Percentiles rank a stretch among this genome's conserved stretches.
phyloP scores from a whole-genome alignment of 2,113 vertebrate species.

The Syrmaticus mikado region DNA sequence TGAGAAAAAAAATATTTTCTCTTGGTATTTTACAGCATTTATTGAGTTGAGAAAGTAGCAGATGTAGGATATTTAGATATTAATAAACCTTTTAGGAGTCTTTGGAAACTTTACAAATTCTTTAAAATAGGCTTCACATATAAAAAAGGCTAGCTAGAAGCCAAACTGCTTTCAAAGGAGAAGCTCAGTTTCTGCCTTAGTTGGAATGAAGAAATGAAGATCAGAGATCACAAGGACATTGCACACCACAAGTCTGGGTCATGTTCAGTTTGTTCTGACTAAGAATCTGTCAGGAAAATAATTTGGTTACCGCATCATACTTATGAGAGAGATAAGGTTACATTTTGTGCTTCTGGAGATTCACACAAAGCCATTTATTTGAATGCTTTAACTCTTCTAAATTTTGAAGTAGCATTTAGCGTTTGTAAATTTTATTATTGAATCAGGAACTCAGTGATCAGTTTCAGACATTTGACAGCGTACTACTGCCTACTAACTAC shows the following conservation, averaged over 20 bases:
- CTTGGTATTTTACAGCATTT: background rate
- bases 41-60: background rate
- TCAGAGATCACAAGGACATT: background rate
- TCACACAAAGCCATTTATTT: background rate
- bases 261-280: background rate
- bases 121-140: background rate
- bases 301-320: background rate
- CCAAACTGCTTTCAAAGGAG: background rate
- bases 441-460: background rate
- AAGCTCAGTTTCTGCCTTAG: background rate
- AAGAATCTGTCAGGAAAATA: background rate
- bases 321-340: background rate
- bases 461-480: background rate
- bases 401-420: slow-evolving; percentile 6
- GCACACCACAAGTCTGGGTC: background rate
- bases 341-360: background rate
- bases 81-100: background rate
- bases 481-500: background rate
- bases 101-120: background rate
- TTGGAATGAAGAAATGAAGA: background rate
- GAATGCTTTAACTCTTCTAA: background rate
- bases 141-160: background rate
- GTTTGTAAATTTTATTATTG: background rate
- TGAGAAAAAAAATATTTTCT: background rate
- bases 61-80: background rate